Evolutionary conservation across 2,888 invertebrate species (phyloP), one percentile per base, ranked within the genome.

Genomic region (Penaeus monodon): DNA sequence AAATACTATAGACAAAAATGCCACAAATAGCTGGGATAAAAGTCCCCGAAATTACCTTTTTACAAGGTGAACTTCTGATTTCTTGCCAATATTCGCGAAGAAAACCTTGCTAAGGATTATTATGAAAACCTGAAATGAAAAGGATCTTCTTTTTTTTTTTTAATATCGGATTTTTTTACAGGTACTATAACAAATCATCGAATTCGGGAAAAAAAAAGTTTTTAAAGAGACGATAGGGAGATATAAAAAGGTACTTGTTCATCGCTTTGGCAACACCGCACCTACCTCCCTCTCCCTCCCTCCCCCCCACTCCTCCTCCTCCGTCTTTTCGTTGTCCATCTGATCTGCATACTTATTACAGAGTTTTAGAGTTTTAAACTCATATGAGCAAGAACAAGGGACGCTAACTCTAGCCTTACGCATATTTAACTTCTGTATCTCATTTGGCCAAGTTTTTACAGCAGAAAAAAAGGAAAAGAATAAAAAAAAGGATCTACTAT

Each of bases 331-430:
- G 22, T 57, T 77, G 77, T 77, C 77, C 77, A 77, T 77, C 77
- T 77, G 63, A 74, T 74, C 57, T 74, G 73, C 73, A 74, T 82
- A 82, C 74, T 82, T 82, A 82, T 81, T 70, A 82, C 44, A 63
- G 82, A 74, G 73, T 57, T 57, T 57, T 57, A 57, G 57, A 57
- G 57, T 82, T 82, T 82, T 82, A 82, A 82, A 82, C 73, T 82
- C 81, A 73, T 74, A 82, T 82, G 82, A 82, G 82, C 82, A 82
- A 73, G 82, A 82, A 82, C 73, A 82, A 82, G 82, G 57, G 74
- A 29, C 74, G 57, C 82, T 82, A 82, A 82, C 82, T 82, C 73
- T 73, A 74, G 49, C 74, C 64, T 63, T 29, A 73, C 63, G 82
- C 82, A 74, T 82, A 82, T 82, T 82, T 63, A 82, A 82, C 73